Evolutionary conservation across 2,797 vertebrate species (phyloP).

Genomic region (Percopsis omiscomaycus): DNA sequence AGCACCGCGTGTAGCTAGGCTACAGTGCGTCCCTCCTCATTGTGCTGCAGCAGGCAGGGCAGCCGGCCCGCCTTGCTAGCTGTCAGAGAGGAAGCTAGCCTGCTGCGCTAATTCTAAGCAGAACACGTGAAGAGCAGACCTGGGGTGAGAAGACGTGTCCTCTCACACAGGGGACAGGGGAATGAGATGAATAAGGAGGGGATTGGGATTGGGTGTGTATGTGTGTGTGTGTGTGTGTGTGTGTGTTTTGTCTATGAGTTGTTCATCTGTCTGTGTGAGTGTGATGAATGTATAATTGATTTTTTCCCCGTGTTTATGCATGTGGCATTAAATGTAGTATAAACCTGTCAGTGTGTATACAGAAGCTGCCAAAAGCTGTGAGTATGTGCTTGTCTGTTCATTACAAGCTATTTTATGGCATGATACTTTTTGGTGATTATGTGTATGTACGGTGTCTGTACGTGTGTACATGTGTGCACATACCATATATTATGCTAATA

Average conservation of each 20-base stretch:
- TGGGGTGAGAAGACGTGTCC: neutral
- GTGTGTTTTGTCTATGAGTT: neutral
- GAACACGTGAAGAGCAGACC: neutral
- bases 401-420: neutral
- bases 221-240: neutral
- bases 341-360: neutral
- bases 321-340: neutral
- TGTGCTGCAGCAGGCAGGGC: neutral
- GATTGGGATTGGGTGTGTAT: neutral
- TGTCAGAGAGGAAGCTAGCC: conserved; percentile 1
- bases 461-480: conserved; percentile 2
- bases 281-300: too few relatives aligned
- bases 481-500: neutral
- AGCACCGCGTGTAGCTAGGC: neutral
- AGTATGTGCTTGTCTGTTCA: neutral
- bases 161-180: neutral
- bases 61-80: neutral
- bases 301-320: neutral
- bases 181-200: neutral
- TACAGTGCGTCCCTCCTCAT: neutral
- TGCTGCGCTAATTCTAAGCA: neutral
- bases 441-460: neutral
- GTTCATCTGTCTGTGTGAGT: too few relatives aligned
- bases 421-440: neutral
- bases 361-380: neutral